Conservation (phyloP, 2,888 invertebrate species). For the Ectemnius lituratus region DNA sequence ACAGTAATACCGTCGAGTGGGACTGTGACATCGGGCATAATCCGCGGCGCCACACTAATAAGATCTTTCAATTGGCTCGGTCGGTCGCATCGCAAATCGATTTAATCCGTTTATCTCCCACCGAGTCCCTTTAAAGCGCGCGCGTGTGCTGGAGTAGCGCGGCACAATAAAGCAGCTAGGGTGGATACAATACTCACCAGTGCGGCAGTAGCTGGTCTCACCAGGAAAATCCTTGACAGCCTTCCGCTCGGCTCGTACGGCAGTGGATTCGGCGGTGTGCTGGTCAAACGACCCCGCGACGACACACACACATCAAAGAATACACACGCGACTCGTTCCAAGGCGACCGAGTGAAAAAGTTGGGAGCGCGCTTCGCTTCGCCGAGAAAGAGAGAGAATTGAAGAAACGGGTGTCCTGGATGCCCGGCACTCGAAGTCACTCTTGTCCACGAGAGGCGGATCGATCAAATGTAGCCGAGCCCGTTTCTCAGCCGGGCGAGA, state of each 20-base stretch:
- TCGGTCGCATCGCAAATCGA: slow-evolving; percentile 20
- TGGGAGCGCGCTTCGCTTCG: background rate
- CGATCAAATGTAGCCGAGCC: slow-evolving; percentile 32
- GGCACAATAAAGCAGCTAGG: background rate
- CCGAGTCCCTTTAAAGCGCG: background rate
- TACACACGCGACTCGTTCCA: background rate
- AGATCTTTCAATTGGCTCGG: slow-evolving; percentile 24
- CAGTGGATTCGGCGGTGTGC: slow-evolving; percentile 6
- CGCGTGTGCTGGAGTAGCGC: background rate
- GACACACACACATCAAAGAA: background rate
- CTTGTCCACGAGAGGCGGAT: slow-evolving; percentile 49
- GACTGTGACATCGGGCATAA: slow-evolving; percentile 4
- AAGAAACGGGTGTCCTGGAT: slow-evolving; percentile 11
- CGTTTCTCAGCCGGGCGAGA: slow-evolving; percentile 2
- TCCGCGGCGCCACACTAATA: slow-evolving; percentile 9
- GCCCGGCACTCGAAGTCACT: slow-evolving; percentile 40
- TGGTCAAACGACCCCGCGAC: background rate
- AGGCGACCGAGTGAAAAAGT: background rate
- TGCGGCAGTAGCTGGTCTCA: background rate
- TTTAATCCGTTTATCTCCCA: slow-evolving; percentile 14
- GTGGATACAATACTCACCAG: slow-evolving; percentile 30
- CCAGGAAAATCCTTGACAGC: slow-evolving; percentile 35
- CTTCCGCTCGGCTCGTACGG: background rate
- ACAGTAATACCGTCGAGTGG: slow-evolving; percentile 14
- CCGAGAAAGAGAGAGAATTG: background rate